A percentile compares a stretch with the other conserved stretches of the same genome.
Evolutionary conservation across 2,797 vertebrate species (phyloP).

Genomic region (Cossypha heuglini): DNA sequence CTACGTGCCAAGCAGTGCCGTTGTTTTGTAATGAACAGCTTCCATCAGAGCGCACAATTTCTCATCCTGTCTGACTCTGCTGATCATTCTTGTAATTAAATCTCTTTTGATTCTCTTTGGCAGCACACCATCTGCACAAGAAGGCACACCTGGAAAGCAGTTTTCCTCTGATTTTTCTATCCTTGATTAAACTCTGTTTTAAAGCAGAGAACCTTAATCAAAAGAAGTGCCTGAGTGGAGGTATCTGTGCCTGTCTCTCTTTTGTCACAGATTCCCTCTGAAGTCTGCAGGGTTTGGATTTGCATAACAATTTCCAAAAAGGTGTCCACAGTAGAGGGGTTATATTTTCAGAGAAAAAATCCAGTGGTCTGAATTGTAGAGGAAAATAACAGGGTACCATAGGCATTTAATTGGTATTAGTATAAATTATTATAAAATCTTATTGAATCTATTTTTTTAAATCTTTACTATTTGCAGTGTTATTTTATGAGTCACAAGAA

Average conservation of each 20-base stretch:
- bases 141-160: slow-evolving; percentile 57
- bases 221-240: slow-evolving; percentile 29
- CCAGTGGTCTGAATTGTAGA: neutral
- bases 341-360: neutral
- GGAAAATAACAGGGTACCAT: neutral
- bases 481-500: neutral
- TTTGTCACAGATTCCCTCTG: slow-evolving; percentile 14
- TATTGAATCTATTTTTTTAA: neutral
- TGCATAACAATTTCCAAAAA: slow-evolving; percentile 12
- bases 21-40: slow-evolving; percentile 51
- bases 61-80: slow-evolving; percentile 31
- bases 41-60: slow-evolving; percentile 51
- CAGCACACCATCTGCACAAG: slow-evolving; percentile 61
- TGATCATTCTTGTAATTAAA: slow-evolving; percentile 65
- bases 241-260: neutral
- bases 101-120: slow-evolving; percentile 59
- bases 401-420: neutral
- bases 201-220: slow-evolving; percentile 60
- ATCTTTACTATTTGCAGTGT: neutral
- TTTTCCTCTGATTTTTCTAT: slow-evolving; percentile 50
- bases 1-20: neutral
- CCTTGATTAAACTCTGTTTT: slow-evolving; percentile 67
- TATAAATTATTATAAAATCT: neutral
- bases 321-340: neutral
- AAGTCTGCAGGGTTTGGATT: slow-evolving; percentile 16